A percentile compares a stretch with the other conserved stretches of the same genome.
These are phyloP conservation scores for Drosophila orena DNA, from an alignment of 1,140 invertebrate species.

Conservation along the genomic window DNA sequence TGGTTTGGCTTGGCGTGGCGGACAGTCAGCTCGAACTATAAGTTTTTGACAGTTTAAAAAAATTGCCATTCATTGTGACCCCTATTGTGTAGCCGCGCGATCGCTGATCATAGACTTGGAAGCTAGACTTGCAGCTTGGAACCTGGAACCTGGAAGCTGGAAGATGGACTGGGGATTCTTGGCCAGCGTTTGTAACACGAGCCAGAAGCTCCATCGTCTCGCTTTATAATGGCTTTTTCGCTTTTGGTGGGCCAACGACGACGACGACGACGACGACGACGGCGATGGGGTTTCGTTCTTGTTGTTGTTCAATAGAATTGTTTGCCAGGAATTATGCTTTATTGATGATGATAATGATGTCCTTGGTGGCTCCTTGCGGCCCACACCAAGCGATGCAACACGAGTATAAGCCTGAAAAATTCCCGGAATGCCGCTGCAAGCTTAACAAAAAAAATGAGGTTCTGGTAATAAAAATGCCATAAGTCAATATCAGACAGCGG, in stretches of 20 bases:
- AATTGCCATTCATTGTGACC: conserved; percentile 84
- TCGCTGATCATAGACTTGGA: conserved; percentile 63
- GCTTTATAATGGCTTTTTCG: conserved; percentile 61
- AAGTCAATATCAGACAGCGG: conserved; percentile 71
- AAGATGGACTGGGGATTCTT: no score
- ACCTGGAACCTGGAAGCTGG: not conserved
- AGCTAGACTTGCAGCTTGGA: not conserved
- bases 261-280: conserved; percentile 11
- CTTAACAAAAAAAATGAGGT: conserved; percentile 3
- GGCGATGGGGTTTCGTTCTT: conserved; percentile 33
- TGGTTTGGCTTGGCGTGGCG: conserved; percentile 8
- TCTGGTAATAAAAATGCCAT: conserved; percentile 81
- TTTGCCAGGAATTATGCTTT: conserved; percentile 83
- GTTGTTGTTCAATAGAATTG: conserved; percentile 83
- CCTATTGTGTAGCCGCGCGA: conserved; percentile 72
- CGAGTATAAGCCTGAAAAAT: conserved; percentile 74
- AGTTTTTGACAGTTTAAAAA: conserved; percentile 84
- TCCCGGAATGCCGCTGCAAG: conserved; percentile 61
- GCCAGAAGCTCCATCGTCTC: conserved; percentile 42
- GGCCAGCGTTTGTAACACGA: conserved; percentile 62
- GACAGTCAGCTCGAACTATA: conserved; percentile 67
- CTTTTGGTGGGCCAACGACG: conserved; percentile 55
- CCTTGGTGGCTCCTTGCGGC: conserved; percentile 66
- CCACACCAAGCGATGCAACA: conserved; percentile 15
- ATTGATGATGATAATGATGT: conserved; percentile 84